These are phyloP conservation scores for Archilochus colubris DNA, from an alignment of 2,113 vertebrate species.

Conservation along the genomic window DNA sequence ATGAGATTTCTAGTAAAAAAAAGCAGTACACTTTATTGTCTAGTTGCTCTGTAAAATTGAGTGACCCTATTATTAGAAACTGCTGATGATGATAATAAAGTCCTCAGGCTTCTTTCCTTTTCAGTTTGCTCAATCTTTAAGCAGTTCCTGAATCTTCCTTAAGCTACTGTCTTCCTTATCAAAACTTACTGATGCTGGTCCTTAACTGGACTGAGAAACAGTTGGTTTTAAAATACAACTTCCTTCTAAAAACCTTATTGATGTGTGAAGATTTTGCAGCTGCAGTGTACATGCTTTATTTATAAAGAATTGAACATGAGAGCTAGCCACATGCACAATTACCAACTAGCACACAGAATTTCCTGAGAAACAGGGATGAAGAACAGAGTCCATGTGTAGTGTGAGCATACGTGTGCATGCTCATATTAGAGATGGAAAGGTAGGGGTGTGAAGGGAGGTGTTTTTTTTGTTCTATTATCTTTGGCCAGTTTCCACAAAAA, in stretches of 20 bases:
- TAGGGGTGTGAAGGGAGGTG: background rate
- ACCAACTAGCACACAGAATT: background rate
- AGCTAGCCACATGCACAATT: background rate
- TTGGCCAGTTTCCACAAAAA: background rate
- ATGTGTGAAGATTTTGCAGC: background rate
- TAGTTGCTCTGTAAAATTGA: background rate
- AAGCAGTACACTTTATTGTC: background rate
- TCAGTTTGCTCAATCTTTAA: background rate
- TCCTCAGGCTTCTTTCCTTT: background rate
- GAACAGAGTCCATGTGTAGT: background rate
- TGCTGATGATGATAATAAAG: background rate
- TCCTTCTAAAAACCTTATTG: background rate
- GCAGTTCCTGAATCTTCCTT: background rate
- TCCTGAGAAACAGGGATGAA: background rate
- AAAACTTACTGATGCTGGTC: background rate
- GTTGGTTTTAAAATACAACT: background rate
- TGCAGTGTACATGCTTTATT: background rate
- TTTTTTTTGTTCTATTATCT: background rate
- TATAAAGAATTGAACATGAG: background rate
- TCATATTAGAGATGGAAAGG: accelerated
- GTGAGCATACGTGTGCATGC: too few species aligned
- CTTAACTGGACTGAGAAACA: background rate
- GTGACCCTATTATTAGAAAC: background rate
- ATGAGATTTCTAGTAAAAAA: background rate
- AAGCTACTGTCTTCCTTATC: background rate